Base-by-base conservation (phyloP, 2,797 vertebrate species). In the Astyanax mexicanus region DNA sequence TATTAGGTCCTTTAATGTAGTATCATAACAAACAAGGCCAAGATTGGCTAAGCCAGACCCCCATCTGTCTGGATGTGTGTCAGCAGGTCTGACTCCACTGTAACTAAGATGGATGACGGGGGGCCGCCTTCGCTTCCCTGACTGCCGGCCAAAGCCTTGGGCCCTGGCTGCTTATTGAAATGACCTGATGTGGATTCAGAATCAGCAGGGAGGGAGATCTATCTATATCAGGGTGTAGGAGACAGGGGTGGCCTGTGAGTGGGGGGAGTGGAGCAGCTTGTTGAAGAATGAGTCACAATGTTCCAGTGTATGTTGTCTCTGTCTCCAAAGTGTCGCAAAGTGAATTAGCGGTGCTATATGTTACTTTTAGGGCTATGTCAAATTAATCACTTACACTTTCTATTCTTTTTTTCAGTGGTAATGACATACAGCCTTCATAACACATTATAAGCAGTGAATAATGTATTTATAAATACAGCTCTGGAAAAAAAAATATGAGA, bases 61-160 rank as follows among this genome's bases (percentile, higher is more conserved):
- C 74, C 80, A 85, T 80, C 69, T 77, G 74, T 84, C 76, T 86
- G 74, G 75, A 52, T 54, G 68, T 62, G 70, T 84, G 90, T 91
- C 89, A 88, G 83, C 78, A 54, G 85, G 84, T 86, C 81, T 84
- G 86, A 89, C 84, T 89, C 78, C 81, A 19, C 65, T 79, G 81
- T 92, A 94, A 94, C 89, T 88, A 90, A 93, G 93, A 94, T 88
- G 83, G 90, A 94, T 93, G 92, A 87, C 15, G 7, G 1, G 52
- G 61, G 65, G 52, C 3, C 7, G 52, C 69, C 15, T 60, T 57
- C 19, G n/a, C 60, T 55, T 64, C 68, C 58, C 15, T 19, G 72
- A 57, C 74, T 67, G 58, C 69, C 27, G 66, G 68, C 61, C 74
- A 58, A 70, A 78, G 72, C 75, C 75, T 72, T 35, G 19, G 49